These are phyloP conservation scores for Isoperla grammatica DNA, from an alignment of 2,888 invertebrate species.

Conservation along the genomic window DNA sequence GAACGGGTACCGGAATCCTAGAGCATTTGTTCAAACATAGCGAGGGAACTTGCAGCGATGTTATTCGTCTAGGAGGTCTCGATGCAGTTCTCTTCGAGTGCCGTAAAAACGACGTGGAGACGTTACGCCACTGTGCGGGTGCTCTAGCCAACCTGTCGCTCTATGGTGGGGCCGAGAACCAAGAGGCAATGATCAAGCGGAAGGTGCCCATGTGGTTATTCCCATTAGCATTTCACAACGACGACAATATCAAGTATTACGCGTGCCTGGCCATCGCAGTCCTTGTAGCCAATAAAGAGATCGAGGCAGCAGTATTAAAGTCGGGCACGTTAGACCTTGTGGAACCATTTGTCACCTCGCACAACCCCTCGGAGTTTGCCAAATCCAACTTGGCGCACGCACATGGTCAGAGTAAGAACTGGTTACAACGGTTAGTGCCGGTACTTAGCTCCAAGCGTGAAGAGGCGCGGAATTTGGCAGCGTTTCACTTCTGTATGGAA, in stretches of 20 bases:
- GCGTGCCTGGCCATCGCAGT: slow-evolving; percentile 97
- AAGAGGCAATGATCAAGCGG: slow-evolving; percentile 93
- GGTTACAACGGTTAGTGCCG: slow-evolving; percentile 89
- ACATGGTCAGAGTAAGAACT: slow-evolving; percentile 93
- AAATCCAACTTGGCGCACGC: slow-evolving; percentile 86
- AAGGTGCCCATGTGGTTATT: slow-evolving; percentile 97
- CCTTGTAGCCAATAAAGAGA: slow-evolving; percentile 94
- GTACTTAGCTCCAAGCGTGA: slow-evolving; percentile 91
- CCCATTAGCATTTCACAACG: slow-evolving; percentile 92
- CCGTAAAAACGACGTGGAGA: slow-evolving; percentile 86
- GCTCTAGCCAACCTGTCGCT: slow-evolving; percentile 94
- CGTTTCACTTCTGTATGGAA: slow-evolving; percentile 99
- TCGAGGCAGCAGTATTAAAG: slow-evolving; percentile 91
- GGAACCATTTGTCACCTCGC: slow-evolving; percentile 91
- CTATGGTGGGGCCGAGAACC: slow-evolving; percentile 95
- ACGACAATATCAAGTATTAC: slow-evolving; percentile 97
- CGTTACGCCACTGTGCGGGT: slow-evolving; percentile 91
- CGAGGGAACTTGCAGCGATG: slow-evolving; percentile 91
- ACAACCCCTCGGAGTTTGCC: slow-evolving; percentile 94
- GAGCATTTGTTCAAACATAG: slow-evolving; percentile 95
- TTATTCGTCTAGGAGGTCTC: slow-evolving; percentile 85
- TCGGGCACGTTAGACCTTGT: slow-evolving; percentile 96
- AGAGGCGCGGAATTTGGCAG: slow-evolving; percentile 93
- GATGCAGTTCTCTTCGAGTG: slow-evolving; percentile 95
- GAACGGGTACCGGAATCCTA: slow-evolving; percentile 86